phyloP scores from a whole-genome alignment of 2,888 invertebrate genomes.

The Colletes collaris region DNA sequence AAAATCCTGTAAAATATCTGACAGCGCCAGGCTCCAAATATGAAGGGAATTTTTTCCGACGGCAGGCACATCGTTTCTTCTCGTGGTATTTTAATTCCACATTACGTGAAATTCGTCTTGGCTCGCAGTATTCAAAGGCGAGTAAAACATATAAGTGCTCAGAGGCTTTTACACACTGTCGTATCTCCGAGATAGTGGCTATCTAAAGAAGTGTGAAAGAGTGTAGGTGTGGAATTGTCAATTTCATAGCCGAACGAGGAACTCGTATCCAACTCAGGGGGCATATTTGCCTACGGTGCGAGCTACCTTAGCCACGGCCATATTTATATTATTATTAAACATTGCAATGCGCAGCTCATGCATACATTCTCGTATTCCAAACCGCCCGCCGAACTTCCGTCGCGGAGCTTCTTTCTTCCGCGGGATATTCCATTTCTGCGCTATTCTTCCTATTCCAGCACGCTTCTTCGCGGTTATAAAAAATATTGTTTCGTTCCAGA shows the following conservation, averaged over 20 bases:
- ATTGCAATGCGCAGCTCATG: constrained; percentile 74
- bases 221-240: constrained; percentile 66
- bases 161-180: background rate
- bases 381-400: constrained; percentile 37
- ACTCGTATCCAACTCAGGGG: constrained; percentile 66
- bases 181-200: constrained; percentile 34
- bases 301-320: constrained; percentile 49
- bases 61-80: no score
- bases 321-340: constrained; percentile 79
- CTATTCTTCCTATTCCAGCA: constrained; percentile 34
- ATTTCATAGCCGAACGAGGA: constrained; percentile 73
- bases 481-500: constrained; percentile 37
- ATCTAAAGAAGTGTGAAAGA: constrained; percentile 27
- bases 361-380: constrained; percentile 73
- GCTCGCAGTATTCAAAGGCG: background rate
- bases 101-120: background rate
- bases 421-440: constrained; percentile 57
- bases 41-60: no score
- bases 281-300: constrained; percentile 66
- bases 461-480: constrained; percentile 38
- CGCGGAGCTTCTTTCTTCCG: constrained; percentile 21
- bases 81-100: no score
- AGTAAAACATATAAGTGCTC: no score
- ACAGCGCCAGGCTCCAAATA: no score
- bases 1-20: no score